Conservation (phyloP, 2,888 invertebrate species). For the Dasypogon diadema region DNA sequence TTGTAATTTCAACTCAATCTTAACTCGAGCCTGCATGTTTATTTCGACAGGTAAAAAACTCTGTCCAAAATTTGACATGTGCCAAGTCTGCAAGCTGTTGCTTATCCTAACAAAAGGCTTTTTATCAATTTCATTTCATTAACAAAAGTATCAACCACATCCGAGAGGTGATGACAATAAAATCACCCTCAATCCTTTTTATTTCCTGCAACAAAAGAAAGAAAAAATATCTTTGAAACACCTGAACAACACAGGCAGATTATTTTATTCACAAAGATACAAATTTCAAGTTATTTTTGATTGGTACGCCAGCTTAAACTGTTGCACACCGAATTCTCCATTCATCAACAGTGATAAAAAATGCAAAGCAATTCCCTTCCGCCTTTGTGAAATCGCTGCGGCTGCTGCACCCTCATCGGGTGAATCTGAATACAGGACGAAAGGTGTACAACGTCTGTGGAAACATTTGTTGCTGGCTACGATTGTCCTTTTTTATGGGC, state of each 20-base stretch:
- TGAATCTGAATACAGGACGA: neutral
- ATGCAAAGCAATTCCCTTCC: conserved; percentile 9
- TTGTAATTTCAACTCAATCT: too few species aligned
- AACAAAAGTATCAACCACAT: neutral
- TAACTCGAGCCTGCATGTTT: too few species aligned
- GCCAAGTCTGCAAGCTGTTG: neutral
- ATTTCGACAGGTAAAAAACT: too few species aligned
- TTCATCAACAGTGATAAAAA: neutral
- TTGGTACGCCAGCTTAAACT: neutral
- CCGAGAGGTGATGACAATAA: conserved; percentile 23
- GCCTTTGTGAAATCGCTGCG: neutral
- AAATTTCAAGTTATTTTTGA: neutral
- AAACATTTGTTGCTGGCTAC: conserved; percentile 3
- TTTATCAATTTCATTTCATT: conserved; percentile 1
- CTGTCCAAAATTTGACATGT: too few species aligned
- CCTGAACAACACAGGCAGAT: too few species aligned
- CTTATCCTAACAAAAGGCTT: conserved; percentile 1
- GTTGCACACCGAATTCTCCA: conserved; percentile 1
- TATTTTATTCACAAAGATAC: too few species aligned
- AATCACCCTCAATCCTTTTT: too few species aligned
- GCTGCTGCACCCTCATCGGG: conserved; percentile 3
- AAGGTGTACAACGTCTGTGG: neutral
- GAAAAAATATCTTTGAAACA: too few species aligned
- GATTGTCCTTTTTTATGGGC: conserved; percentile 10
- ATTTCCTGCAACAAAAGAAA: too few species aligned